Evolutionary conservation across 2,888 invertebrate species (phyloP).

Genomic region (Anoplius nigerrimus): DNA sequence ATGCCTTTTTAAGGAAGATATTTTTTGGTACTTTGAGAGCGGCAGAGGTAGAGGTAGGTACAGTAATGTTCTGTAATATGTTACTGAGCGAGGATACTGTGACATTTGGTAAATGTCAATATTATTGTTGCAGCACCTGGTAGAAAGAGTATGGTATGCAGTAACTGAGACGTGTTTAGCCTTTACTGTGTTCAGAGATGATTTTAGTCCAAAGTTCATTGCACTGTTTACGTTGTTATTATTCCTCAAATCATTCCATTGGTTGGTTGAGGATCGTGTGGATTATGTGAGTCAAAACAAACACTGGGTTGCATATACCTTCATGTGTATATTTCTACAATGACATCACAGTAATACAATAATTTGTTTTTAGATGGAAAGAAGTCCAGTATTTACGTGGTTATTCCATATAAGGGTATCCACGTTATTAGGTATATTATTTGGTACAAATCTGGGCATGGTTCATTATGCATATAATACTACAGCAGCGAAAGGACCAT

Average conservation of each 20-base stretch:
- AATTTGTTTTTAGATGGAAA: slow-evolving; percentile 90
- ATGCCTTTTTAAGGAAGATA: slow-evolving; percentile 92
- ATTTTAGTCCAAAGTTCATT: slow-evolving; percentile 98
- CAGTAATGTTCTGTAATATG: neutral
- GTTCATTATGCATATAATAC: slow-evolving; percentile 95
- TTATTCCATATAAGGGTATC: slow-evolving; percentile 95
- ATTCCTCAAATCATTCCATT: slow-evolving; percentile 99
- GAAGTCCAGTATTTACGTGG: slow-evolving; percentile 97
- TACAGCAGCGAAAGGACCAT: slow-evolving; percentile 94
- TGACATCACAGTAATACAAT: too few relatives aligned
- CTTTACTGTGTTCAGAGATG: slow-evolving; percentile 98
- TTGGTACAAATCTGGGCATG: slow-evolving; percentile 90
- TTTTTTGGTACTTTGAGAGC: slow-evolving; percentile 97
- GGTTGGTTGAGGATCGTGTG: slow-evolving; percentile 99
- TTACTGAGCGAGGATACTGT: too few relatives aligned
- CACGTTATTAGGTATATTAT: slow-evolving; percentile 88
- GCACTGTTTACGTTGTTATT: slow-evolving; percentile 96
- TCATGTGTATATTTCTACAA: neutral
- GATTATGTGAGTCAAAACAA: slow-evolving; percentile 89
- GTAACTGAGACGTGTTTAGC: slow-evolving; percentile 99
- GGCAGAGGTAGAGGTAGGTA: slow-evolving; percentile 93
- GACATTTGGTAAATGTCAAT: slow-evolving; percentile 1
- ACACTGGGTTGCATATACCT: neutral
- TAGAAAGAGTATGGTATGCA: slow-evolving; percentile 99
- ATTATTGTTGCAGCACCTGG: slow-evolving; percentile 86